Conservation (phyloP, 2,113 vertebrate genomes). For the Agapornis roseicollis region DNA sequence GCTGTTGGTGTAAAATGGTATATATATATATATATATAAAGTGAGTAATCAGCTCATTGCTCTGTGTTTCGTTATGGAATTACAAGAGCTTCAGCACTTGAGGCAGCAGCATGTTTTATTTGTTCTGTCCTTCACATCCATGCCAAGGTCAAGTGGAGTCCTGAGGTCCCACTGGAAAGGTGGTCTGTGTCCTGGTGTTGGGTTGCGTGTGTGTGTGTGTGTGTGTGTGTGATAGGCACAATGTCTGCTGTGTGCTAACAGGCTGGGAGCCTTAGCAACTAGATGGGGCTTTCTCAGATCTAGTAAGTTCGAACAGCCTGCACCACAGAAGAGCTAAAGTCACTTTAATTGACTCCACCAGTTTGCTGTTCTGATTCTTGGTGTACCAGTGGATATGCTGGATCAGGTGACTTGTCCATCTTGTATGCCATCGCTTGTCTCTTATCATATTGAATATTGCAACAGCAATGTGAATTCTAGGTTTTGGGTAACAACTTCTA, state of each 20-base stretch:
- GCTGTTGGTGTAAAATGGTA: neutral
- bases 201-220: neutral
- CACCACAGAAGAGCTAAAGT: neutral
- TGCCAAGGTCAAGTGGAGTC: neutral
- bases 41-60: neutral
- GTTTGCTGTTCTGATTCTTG: neutral
- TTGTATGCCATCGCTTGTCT: neutral
- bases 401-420: neutral
- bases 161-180: neutral
- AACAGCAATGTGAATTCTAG: neutral
- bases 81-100: neutral
- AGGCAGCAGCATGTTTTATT: neutral
- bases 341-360: neutral
- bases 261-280: neutral
- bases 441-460: neutral
- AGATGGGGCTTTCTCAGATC: neutral
- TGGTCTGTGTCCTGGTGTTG: neutral
- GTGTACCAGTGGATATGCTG: neutral
- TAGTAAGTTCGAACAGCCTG: neutral
- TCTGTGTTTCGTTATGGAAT: neutral
- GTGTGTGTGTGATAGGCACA: neutral
- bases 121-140: neutral
- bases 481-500: neutral
- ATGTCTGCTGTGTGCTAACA: accelerated
- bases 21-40: neutral